Evolutionary conservation across 2,113 vertebrate species (phyloP).

Genomic region (Cololabis saira): DNA sequence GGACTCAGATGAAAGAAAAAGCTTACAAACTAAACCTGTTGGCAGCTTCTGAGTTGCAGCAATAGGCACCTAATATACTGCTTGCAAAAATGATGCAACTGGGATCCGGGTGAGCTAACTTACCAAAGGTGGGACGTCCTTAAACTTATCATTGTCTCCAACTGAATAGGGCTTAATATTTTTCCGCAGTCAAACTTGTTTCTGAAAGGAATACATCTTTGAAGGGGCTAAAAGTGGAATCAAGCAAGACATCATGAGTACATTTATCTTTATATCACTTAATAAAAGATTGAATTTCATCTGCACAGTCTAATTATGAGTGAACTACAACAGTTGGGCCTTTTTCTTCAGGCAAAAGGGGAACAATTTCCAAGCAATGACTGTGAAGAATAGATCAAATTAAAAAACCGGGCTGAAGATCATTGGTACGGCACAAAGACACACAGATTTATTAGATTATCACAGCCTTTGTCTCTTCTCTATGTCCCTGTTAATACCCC

Average conservation of each 20-base stretch:
- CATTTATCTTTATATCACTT: conserved; percentile 22
- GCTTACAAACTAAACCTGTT: too few relatives aligned
- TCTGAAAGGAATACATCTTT: neutral
- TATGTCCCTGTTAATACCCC: neutral
- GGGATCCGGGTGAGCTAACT: too few relatives aligned
- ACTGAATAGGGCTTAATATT: too few relatives aligned
- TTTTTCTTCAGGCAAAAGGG: conserved; percentile 26
- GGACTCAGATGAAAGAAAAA: conserved; percentile 5
- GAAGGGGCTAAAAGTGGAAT: conserved; percentile 7
- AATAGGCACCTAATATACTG: conserved; percentile 7
- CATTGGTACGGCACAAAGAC: conserved; percentile 29
- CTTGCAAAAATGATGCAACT: neutral
- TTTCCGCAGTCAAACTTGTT: too few relatives aligned
- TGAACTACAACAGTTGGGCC: neutral
- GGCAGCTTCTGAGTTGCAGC: too few relatives aligned
- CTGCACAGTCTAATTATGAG: conserved; percentile 3
- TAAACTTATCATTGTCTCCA: too few relatives aligned
- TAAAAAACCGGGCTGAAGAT: conserved; percentile 37
- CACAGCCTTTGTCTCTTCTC: neutral
- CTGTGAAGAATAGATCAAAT: conserved; percentile 39
- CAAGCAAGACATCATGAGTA: conserved; percentile 12
- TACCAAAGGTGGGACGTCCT: too few relatives aligned
- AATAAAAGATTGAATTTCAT: conserved; percentile 21
- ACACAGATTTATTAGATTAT: conserved; percentile 27
- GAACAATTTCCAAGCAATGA: conserved; percentile 18